Evolutionary conservation across 23 tunicate genomes (phyloP), one percentile per base, ranked within the genome.

Genomic region (Botrylloides violaceus): DNA sequence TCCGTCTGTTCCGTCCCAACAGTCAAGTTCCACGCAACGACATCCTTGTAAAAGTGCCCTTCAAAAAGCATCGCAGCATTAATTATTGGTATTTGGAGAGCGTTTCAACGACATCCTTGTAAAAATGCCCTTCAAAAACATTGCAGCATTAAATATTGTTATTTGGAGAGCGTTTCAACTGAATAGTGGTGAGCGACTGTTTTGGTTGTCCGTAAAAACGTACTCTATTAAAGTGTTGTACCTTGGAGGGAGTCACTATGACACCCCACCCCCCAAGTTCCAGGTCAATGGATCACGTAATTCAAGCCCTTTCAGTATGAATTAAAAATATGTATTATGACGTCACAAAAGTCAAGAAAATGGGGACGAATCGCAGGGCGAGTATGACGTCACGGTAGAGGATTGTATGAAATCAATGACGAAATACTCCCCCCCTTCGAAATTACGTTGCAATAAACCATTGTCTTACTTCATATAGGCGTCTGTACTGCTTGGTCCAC

Each of bases 61-160:
- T 63, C 7, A 12, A 65, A 43, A 66, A 35, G 18, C n/a, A 43
- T 43, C 53, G 53, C 53, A 43, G 53, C 53, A 43, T 15, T 43
- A 43, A 7, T 7, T 43, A 43, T 43, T 43, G n/a, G n/a, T n/a
- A n/a, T n/a, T n/a, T n/a, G n/a, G n/a, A n/a, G n/a, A n/a, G n/a
- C n/a, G n/a, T n/a, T n/a, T n/a, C 99, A 95, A 24, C 96, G 56
- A 36, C 99, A 95, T 1, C 99, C 99, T 64, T 87, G 94, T 49
- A 87, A 71, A 32, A 92, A 48, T 0, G 83, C 97, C 72, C 97
- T 90, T 63, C 7, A 12, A 65, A 43, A 66, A 6, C n/a, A 43
- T 43, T 15, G 53, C 53, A 43, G 53, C 53, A 43, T 15, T 43
- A 43, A 7, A 43, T 43, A 43, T 43, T 43, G n/a, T n/a, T n/a